Evolutionary conservation across 1,140 invertebrate genomes (phyloP), one percentile per base, ranked within the genome.

Genomic region (Mya arenaria): DNA sequence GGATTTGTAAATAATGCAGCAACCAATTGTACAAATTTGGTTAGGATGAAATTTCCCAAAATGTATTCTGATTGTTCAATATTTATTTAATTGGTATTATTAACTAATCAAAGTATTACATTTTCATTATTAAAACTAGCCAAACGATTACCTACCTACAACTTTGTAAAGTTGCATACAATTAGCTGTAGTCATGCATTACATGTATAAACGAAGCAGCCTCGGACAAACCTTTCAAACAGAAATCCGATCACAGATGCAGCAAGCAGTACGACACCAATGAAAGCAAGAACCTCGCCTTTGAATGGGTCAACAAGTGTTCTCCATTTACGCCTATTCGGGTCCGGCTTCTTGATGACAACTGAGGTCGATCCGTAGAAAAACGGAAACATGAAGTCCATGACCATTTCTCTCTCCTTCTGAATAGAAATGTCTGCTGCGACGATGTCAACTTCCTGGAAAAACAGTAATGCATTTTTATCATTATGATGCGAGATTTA

Each of bases 311-410:
- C 82, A 6, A 90, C 83, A 8, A 88, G 63, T 1, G 84, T 85
- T 19, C 66, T 52, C 89, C 89, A 90, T 73, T 90, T 89, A 19
- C 55, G 83, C 13, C 83, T 65, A 30, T 82, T 86, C 0, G 86
- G 87, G 41, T 90, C 86, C 5, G 86, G 86, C 58, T 85, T 85
- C 30, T 86, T 89, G n/a, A 87, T 63, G 5, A 90, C 32, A 17
- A 89, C 86, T 0, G 83, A 81, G 1, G 78, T 82, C 23, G 82
- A 58, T 13, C 89, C 89, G 30, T 77, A 79, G 74, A 82, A 90
- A 77, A 87, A 90, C 4, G 87, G 86, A 34, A 84, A 84, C 41
- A 83, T 85, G 69, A 89, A 89, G 66, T 90, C 89, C 85, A 90
- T 87, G 0, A 89, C 86, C 32, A 69, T 34, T 75, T 85, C 86